These are phyloP conservation scores for Popillia japonica DNA, from an alignment of 1,140 invertebrate genomes.

Conservation along the genomic window DNA sequence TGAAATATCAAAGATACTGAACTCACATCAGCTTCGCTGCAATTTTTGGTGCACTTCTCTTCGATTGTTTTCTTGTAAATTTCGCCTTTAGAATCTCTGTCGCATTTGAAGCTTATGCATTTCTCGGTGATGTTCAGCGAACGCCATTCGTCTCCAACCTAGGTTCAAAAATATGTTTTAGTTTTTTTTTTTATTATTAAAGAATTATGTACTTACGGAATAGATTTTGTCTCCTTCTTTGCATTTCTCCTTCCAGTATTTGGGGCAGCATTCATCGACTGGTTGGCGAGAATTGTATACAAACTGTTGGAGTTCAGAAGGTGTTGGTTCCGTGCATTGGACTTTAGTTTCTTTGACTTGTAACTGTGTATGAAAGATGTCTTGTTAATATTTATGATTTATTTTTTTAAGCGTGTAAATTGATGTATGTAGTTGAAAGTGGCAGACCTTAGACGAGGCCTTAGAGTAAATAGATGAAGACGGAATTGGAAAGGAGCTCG, in stretches of 20 bases:
- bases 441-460: too few species aligned
- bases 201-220: constrained; percentile 33
- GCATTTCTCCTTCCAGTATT: constrained; percentile 53
- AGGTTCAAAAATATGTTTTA: neutral
- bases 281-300: constrained; percentile 49
- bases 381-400: too few species aligned
- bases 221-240: constrained; percentile 48
- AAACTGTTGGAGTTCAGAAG: constrained; percentile 51
- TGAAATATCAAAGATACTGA: neutral
- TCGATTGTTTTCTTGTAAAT: constrained; percentile 1
- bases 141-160: constrained; percentile 41
- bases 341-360: constrained; percentile 45
- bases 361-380: constrained; percentile 50
- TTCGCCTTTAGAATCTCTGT: neutral
- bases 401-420: too few species aligned
- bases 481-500: too few species aligned
- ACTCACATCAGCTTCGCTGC: neutral
- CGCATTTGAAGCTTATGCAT: constrained; percentile 25
- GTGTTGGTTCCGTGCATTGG: constrained; percentile 49
- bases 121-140: constrained; percentile 36
- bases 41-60: constrained; percentile 51
- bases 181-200: neutral
- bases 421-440: too few species aligned
- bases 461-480: too few species aligned
- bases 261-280: constrained; percentile 55